These are phyloP conservation scores for Corydoras sp. DNA, from an alignment of 2,113 vertebrate genomes.

Conservation along the genomic window DNA sequence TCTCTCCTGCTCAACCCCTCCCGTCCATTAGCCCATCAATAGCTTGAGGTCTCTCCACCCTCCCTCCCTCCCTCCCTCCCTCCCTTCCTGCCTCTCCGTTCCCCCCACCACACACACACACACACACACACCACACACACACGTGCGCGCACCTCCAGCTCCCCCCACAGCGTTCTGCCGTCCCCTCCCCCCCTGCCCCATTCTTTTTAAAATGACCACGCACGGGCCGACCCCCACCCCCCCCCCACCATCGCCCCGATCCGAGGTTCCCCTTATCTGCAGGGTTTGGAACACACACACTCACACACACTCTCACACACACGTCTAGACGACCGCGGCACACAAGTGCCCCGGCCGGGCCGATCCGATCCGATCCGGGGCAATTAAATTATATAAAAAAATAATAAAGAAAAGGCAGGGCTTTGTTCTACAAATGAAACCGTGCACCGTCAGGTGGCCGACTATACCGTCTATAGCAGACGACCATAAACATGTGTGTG, in stretches of 20 bases:
- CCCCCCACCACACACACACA: no score
- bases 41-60: constrained; percentile 27
- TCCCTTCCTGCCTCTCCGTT: constrained; percentile 7
- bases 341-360: no score
- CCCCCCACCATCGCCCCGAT: constrained; percentile 37
- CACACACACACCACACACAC: no score
- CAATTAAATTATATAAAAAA: no score
- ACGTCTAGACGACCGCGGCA: constrained; percentile 34
- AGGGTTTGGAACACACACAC: no score
- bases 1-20: constrained; percentile 32
- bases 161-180: constrained; percentile 51
- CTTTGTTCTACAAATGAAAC: no score
- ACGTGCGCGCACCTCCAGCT: constrained; percentile 30
- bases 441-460: no score
- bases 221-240: constrained; percentile 44
- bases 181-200: constrained; percentile 57
- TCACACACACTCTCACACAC: constrained; percentile 12
- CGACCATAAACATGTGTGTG: no score
- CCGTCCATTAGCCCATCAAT: constrained; percentile 41
- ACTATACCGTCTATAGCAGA: no score
- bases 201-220: constrained; percentile 47
- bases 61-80: constrained; percentile 23
- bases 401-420: no score
- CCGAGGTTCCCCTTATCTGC: constrained; percentile 2
- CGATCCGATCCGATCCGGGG: no score